Conservation (phyloP, 2,888 invertebrate genomes). For the Caradrina kadenii region DNA sequence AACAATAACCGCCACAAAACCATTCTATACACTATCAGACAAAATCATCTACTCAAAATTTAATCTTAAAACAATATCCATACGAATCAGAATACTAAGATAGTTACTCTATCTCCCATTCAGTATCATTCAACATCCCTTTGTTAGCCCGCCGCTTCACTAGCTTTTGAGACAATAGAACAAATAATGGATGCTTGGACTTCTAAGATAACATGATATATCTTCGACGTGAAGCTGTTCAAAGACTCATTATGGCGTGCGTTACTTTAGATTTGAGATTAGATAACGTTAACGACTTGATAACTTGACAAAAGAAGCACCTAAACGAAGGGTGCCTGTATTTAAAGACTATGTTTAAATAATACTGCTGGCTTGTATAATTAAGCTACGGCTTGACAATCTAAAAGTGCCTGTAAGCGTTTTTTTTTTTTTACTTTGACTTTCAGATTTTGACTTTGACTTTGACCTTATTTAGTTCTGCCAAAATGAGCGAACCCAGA, state of each 20-base stretch:
- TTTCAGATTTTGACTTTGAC: too few relatives aligned
- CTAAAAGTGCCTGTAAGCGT: too few relatives aligned
- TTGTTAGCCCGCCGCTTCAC: conserved; percentile 39
- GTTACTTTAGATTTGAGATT: conserved; percentile 32
- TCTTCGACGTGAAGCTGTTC: conserved; percentile 35
- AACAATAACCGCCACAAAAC: neutral
- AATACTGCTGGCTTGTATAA: too few relatives aligned
- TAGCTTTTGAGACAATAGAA: conserved; percentile 54
- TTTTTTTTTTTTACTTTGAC: too few relatives aligned
- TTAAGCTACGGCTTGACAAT: too few relatives aligned
- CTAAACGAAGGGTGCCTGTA: conserved; percentile 6
- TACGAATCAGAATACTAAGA: conserved; percentile 33
- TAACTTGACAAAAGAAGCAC: conserved; percentile 10
- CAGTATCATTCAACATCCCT: conserved; percentile 35
- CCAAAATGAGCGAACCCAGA: too few relatives aligned
- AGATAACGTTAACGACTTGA: conserved; percentile 34
- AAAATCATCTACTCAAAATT: neutral
- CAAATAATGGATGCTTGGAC: conserved; percentile 53
- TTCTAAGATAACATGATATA: conserved; percentile 47
- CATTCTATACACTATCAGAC: conserved; percentile 2
- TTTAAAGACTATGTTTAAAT: neutral
- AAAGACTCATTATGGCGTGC: conserved; percentile 36
- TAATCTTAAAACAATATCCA: conserved; percentile 17
- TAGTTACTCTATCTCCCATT: conserved; percentile 36
- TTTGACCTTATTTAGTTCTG: too few relatives aligned